Evolutionary conservation across 2,888 invertebrate genomes (phyloP), one percentile per base, ranked within the genome.

Genomic region (Sarcophaga caerulescens): DNA sequence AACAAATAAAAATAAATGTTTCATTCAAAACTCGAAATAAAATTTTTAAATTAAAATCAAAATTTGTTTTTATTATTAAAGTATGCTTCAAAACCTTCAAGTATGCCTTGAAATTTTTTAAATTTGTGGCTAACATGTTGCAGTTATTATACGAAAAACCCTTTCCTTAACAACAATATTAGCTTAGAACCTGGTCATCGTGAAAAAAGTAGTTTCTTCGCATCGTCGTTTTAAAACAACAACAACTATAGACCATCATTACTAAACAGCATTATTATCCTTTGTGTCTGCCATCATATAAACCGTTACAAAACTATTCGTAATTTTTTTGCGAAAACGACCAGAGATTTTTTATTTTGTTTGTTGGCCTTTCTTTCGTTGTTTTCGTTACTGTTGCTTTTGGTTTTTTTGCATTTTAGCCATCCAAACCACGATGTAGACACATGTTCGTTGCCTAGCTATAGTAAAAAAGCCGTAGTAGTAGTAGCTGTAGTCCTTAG

Each of bases 381-480:
- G 35, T 14, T 52, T 52, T 52, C 52, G 52, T 52, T 52, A 52
- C 52, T 52, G 17, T 52, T 52, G 17, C 14, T 45, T 65, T 63
- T 84, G 25, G 59, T 71, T 65, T 77, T 77, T 69, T 70, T 44
- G 77, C 45, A n/a, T 60, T 60, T 25, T 25, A 25, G 57, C 23
- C 57, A 62, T 52, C 44, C 78, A 63, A 68, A 84, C 77, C 69
- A 70, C 77, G 83, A 74, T 52, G 82, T 65, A 47, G 63, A 63
- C 57, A 75, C 68, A 71, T 78, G 87, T 86, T 88, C 84, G 87
- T 86, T 82, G 57, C 17, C 17, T 52, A 52, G 17, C 52, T 35
- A 10, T 35, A 35, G 35, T 35, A 35, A 35, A 35, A 35, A 35
- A 35, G 35, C 35, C 35, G 8, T 35, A 1, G 35, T 35, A 35